These are phyloP conservation scores for Crotalus horridus DNA, from an alignment of 2,113 vertebrate species.

Conservation along the genomic window DNA sequence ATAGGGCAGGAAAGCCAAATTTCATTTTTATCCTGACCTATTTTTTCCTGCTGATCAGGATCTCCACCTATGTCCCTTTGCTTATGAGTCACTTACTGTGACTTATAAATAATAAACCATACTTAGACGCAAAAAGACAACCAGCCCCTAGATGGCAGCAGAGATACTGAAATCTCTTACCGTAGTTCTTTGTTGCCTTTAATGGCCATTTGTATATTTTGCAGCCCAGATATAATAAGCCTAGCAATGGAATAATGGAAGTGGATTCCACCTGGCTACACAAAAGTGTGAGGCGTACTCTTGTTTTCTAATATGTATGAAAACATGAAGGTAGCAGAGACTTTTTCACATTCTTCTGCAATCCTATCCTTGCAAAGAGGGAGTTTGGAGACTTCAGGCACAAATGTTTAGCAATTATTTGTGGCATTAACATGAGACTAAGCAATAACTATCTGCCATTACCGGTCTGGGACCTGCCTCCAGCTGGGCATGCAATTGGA, in stretches of 20 bases:
- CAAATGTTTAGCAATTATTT: background rate
- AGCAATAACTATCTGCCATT: background rate
- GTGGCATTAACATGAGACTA: background rate
- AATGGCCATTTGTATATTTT: background rate
- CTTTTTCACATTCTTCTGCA: background rate
- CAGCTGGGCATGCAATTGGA: background rate
- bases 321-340: background rate
- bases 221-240: background rate
- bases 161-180: background rate
- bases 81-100: background rate
- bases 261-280: background rate
- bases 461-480: background rate
- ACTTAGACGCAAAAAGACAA: background rate
- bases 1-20: background rate
- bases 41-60: background rate
- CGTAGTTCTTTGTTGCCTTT: background rate
- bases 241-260: background rate
- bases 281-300: background rate
- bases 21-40: background rate
- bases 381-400: background rate
- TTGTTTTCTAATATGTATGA: background rate
- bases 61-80: background rate
- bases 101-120: background rate
- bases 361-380: background rate
- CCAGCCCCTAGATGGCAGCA: background rate